These are phyloP conservation scores for Drosophila siamana DNA, from an alignment of 2,888 invertebrate species.

Conservation along the genomic window DNA sequence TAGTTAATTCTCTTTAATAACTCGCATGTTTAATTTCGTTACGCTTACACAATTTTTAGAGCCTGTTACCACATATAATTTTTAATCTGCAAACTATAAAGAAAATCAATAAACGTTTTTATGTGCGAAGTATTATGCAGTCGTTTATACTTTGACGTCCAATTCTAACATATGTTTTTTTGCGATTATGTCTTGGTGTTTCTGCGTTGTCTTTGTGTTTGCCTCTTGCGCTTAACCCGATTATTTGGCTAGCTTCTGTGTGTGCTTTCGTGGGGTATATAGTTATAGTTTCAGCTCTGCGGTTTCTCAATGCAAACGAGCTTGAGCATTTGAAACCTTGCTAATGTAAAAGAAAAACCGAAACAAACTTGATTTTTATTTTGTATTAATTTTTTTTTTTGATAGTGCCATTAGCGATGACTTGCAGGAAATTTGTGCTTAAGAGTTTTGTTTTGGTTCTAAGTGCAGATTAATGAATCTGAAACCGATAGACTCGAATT, in stretches of 20 bases:
- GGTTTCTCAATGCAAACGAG: constrained; percentile 67
- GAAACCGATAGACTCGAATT: constrained; percentile 20
- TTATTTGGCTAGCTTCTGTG: constrained; percentile 55
- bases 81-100: not conserved
- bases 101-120: not conserved
- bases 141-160: not conserved
- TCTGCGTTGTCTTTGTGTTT: constrained; percentile 29
- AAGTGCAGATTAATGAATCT: constrained; percentile 33
- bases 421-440: constrained; percentile 29
- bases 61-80: not conserved
- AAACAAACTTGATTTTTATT: constrained; percentile 7
- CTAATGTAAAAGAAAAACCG: constrained; percentile 22
- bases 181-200: constrained; percentile 3
- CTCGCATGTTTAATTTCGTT: not conserved
- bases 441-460: constrained; percentile 46
- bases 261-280: constrained; percentile 17
- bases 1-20: too few species aligned
- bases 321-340: constrained; percentile 49
- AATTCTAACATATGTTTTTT: not conserved
- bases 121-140: constrained; percentile 5
- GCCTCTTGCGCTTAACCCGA: constrained; percentile 40
- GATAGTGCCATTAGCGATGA: constrained; percentile 33
- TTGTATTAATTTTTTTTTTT: constrained; percentile 3
- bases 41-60: not conserved
- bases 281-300: constrained; percentile 20